phyloP scores from a whole-genome alignment of 2,113 vertebrate genomes.

The Notothenia coriiceps region DNA sequence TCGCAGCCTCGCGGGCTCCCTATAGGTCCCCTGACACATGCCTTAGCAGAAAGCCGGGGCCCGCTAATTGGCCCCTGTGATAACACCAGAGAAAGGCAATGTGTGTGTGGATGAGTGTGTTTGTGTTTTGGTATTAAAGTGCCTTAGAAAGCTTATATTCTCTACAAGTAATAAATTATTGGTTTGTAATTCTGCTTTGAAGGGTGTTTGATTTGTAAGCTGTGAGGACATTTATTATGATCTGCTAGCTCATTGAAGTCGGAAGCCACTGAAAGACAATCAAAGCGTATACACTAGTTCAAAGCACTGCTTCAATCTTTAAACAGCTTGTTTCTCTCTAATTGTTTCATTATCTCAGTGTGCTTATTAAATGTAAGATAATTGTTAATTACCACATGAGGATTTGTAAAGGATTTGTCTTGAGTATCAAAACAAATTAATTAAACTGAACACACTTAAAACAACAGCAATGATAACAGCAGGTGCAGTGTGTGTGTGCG shows the following conservation, averaged over 20 bases:
- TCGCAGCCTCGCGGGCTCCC: constrained; percentile 71
- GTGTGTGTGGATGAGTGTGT: constrained; percentile 35
- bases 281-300: constrained; percentile 69
- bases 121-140: constrained; percentile 48
- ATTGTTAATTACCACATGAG: constrained; percentile 82
- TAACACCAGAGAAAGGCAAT: constrained; percentile 63
- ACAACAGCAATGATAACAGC: constrained; percentile 75
- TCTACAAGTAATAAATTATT: constrained; percentile 70
- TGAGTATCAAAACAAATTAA: constrained; percentile 84
- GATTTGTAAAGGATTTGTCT: constrained; percentile 83
- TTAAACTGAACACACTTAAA: constrained; percentile 77
- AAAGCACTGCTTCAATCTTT: constrained; percentile 75
- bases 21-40: constrained; percentile 75
- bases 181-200: constrained; percentile 73
- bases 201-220: constrained; percentile 72
- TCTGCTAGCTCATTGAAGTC: constrained; percentile 64
- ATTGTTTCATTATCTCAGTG: constrained; percentile 84
- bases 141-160: constrained; percentile 47
- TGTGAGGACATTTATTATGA: constrained; percentile 68
- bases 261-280: constrained; percentile 69
- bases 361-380: constrained; percentile 83
- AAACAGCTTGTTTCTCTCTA: constrained; percentile 79
- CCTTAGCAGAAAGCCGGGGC: constrained; percentile 74
- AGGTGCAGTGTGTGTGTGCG: constrained; percentile 61
- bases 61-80: constrained; percentile 82